Evolutionary conservation across 2,888 invertebrate genomes (phyloP), one percentile per base, ranked within the genome.

Genomic region (Caenorhabditis sulstoni): DNA sequence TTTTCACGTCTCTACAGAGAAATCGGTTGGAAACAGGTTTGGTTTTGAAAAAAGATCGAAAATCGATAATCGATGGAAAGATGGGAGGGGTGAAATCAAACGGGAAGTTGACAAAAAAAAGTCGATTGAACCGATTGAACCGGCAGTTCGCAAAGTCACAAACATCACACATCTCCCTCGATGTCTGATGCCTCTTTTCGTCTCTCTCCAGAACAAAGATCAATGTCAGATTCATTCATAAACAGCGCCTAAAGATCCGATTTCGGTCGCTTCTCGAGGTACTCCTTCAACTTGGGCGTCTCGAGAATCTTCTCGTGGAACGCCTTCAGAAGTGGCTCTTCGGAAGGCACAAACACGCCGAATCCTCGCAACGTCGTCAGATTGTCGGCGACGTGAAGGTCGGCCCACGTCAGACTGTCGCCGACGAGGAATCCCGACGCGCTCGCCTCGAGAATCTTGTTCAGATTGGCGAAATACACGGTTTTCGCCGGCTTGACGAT

Each of bases 371-470:
- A 29, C 2, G 52, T 53, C 14, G 41, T 20, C 53, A 65, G 53
- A 53, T 65, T 65, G 44, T 65, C 64, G 22, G 64, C 64, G 2
- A 65, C 29, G 9, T 52, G 39, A 39, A 64, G 41, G 50, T 64
- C 64, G 29, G 64, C 64, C 49, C 49, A 64, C 39, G 64, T 64
- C 61, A 61, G 37, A 12, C 22, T 29, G 39, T 62, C 39, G 5
- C 62, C 62, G 20, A 62, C 62, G 29, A 65, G 44, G 16, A 41
- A 65, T 41, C 64, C 64, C 7, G 64, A 65, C n/a, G 35, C 3
- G 29, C 29, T 29, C 29, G 29, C 29, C 3, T 3, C 29, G 29
- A 29, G 29, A 7, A 29, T 29, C 29, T 29, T 29, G 29, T 20
- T 52, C 14, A 65, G 18, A n/a, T n/a, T 41, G 8, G 16, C 4